Evolutionary conservation across 1,140 invertebrate genomes (phyloP).

Genomic region (Gonatopus flavifemur): DNA sequence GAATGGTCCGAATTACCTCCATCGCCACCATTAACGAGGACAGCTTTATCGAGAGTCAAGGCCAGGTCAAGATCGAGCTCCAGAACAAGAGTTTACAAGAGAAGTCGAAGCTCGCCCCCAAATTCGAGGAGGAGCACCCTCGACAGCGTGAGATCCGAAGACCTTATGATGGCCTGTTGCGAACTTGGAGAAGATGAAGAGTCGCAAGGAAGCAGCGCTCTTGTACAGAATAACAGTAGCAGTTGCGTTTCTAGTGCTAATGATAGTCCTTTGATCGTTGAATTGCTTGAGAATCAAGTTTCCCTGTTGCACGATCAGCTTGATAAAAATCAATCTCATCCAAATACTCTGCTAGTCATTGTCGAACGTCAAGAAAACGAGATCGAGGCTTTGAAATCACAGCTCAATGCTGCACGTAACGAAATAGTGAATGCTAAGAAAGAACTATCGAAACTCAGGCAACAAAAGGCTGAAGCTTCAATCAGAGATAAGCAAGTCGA

Average conservation of each 20-base stretch:
- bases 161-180: slow-evolving; percentile 57
- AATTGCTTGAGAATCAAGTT: slow-evolving; percentile 62
- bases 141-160: slow-evolving; percentile 66
- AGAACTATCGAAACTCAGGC: slow-evolving; percentile 70
- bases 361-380: slow-evolving; percentile 69
- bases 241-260: slow-evolving; percentile 36
- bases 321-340: slow-evolving; percentile 51
- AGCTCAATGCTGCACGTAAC: slow-evolving; percentile 49
- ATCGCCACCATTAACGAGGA: slow-evolving; percentile 72
- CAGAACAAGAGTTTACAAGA: slow-evolving; percentile 60
- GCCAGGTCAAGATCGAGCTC: slow-evolving; percentile 67
- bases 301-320: slow-evolving; percentile 57
- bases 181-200: slow-evolving; percentile 56
- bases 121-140: slow-evolving; percentile 67
- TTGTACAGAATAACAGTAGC: slow-evolving; percentile 32
- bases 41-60: slow-evolving; percentile 75
- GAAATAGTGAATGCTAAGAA: slow-evolving; percentile 62
- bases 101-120: slow-evolving; percentile 67
- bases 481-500: slow-evolving; percentile 73
- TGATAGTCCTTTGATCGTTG: slow-evolving; percentile 53
- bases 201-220: slow-evolving; percentile 37
- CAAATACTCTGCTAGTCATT: slow-evolving; percentile 55
- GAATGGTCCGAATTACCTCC: slow-evolving; percentile 65
- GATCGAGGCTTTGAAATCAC: slow-evolving; percentile 67
- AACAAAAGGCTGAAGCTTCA: slow-evolving; percentile 65